A percentile compares a stretch with the other conserved stretches of the same genome.
Conservation (phyloP, 2,888 invertebrate genomes). For the Frankliniella intonsa region DNA sequence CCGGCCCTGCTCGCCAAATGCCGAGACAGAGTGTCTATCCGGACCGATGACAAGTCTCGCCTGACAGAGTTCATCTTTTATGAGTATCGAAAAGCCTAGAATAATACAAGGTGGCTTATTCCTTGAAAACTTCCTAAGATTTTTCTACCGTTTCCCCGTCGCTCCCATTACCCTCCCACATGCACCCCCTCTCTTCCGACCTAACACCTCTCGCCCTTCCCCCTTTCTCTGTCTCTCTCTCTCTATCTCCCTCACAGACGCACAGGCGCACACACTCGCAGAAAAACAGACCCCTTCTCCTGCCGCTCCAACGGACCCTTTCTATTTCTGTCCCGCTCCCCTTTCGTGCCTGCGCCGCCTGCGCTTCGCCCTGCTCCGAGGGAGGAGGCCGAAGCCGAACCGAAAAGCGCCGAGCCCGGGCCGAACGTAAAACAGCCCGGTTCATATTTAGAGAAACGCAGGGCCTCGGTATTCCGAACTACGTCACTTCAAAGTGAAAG, state of each 20-base stretch:
- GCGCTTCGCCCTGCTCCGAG: neutral
- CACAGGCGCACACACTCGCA: neutral
- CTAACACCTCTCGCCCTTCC: neutral
- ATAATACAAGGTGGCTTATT: too few relatives aligned
- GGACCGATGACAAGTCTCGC: too few relatives aligned
- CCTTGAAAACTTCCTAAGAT: too few relatives aligned
- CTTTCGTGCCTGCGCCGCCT: neutral
- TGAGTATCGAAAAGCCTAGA: too few relatives aligned
- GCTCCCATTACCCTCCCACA: too few relatives aligned
- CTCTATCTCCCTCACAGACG: neutral
- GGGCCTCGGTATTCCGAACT: neutral
- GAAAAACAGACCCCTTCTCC: neutral
- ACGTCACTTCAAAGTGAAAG: too few relatives aligned
- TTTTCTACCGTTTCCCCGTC: too few relatives aligned
- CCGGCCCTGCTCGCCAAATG: too few relatives aligned
- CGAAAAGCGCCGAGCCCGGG: neutral
- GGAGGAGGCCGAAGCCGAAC: neutral
- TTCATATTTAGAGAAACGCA: slow-evolving; percentile 5
- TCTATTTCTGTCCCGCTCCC: slow-evolving; percentile 6
- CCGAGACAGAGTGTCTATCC: too few relatives aligned
- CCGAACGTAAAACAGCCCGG: neutral
- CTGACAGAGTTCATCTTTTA: too few relatives aligned
- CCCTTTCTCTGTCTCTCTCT: neutral
- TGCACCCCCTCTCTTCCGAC: too few relatives aligned
- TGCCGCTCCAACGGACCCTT: neutral